Evolutionary conservation across 2,797 vertebrate species (phyloP).

Genomic region (Chelon auratus): DNA sequence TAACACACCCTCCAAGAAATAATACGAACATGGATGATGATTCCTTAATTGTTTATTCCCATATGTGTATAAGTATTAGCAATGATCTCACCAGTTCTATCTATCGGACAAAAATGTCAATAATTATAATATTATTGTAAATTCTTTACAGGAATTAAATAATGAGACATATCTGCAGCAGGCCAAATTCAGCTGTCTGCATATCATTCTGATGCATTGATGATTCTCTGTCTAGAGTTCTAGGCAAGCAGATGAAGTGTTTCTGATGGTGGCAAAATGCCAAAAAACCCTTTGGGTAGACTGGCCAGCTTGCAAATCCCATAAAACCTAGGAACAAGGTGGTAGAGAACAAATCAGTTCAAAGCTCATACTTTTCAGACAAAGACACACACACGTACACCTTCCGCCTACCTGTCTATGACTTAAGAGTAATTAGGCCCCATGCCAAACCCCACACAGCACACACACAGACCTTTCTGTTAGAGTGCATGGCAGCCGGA

Average conservation of each 20-base stretch:
- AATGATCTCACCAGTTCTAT: not conserved
- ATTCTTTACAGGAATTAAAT: not conserved
- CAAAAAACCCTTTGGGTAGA: conserved; percentile 31
- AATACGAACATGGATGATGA: not conserved
- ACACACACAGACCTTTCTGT: conserved; percentile 45
- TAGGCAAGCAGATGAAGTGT: not conserved
- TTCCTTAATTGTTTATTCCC: not conserved
- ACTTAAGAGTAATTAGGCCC: conserved; percentile 76
- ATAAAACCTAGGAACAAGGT: conserved; percentile 47
- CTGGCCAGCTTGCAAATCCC: conserved; percentile 19
- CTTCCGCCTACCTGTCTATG: conserved; percentile 69
- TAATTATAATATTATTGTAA: not conserved
- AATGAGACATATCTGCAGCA: not conserved
- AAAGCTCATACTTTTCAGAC: conserved; percentile 55
- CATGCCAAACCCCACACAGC: conserved; percentile 47
- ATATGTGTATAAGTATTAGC: not conserved
- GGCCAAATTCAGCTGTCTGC: not conserved
- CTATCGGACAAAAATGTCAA: not conserved
- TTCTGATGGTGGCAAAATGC: conserved; percentile 17
- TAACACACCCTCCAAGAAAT: not conserved
- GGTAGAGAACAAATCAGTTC: conserved; percentile 53
- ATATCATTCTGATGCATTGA: not conserved
- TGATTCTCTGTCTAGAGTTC: not conserved
- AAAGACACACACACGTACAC: conserved; percentile 50
- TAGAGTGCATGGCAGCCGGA: conserved; percentile 61